Evolutionary conservation across 2,113 vertebrate genomes (phyloP).

Genomic region (Azemiops feae): DNA sequence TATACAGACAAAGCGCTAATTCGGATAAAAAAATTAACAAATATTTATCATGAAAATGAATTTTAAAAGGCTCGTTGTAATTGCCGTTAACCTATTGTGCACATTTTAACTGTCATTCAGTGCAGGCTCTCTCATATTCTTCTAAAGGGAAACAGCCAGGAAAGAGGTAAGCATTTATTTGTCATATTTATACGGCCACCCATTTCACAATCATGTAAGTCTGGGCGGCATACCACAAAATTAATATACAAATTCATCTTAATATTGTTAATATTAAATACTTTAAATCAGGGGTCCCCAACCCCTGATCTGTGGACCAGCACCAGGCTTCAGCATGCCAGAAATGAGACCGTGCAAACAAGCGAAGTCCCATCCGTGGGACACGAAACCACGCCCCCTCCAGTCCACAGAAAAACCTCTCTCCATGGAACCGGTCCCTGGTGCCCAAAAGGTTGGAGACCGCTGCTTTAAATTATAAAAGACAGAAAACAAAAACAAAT

Average conservation of each 20-base stretch:
- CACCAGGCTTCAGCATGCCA: too few relatives aligned
- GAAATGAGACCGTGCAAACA: too few relatives aligned
- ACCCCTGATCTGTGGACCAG: too few relatives aligned
- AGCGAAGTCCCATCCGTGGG: too few relatives aligned
- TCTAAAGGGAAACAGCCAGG: not conserved
- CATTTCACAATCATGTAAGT: not conserved
- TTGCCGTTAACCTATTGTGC: not conserved
- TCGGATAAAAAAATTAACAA: not conserved
- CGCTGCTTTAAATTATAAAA: not conserved
- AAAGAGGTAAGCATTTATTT: not conserved
- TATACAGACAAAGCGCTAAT: slow-evolving; percentile 1
- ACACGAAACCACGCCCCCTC: too few relatives aligned
- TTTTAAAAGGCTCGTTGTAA: slow-evolving; percentile 10
- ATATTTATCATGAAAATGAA: not conserved
- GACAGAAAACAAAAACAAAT: not conserved
- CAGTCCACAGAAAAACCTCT: too few relatives aligned
- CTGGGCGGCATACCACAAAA: not conserved
- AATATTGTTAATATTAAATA: not conserved
- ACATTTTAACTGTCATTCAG: not conserved
- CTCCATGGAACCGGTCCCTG: too few relatives aligned
- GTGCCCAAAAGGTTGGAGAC: too few relatives aligned
- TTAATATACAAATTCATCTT: not conserved
- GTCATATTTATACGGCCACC: not conserved
- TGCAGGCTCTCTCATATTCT: not conserved
- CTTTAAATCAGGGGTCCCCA: not conserved